phyloP scores from a whole-genome alignment of 2,797 vertebrate species.

The Crocodylus rhombifer region DNA sequence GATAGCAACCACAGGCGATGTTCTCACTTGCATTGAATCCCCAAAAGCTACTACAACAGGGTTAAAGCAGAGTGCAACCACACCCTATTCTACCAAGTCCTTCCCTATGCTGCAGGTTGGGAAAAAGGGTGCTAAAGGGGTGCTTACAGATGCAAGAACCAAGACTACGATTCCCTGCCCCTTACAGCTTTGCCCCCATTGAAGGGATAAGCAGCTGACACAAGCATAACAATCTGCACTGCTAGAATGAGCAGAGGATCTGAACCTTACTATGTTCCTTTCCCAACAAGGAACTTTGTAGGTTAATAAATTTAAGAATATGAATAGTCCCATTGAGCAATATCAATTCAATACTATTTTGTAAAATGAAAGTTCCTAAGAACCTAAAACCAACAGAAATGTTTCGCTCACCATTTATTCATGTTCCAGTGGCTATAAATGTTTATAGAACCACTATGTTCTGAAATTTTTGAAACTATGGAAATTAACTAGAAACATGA shows the following conservation, averaged over 20 bases:
- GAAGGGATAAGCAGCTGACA: not conserved
- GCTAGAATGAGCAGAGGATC: not conserved
- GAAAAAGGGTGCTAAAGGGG: not conserved
- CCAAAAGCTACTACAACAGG: not conserved
- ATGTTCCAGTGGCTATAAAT: not conserved
- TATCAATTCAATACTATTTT: not conserved
- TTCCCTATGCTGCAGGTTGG: not conserved
- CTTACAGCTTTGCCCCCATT: not conserved
- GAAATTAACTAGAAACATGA: not conserved
- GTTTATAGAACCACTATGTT: not conserved
- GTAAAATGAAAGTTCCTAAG: not conserved
- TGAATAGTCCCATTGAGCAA: not conserved
- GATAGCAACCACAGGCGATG: not conserved
- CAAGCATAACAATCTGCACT: not conserved
- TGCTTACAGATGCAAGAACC: not conserved
- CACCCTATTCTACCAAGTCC: not conserved
- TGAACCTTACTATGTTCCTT: not conserved
- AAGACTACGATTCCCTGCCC: not conserved
- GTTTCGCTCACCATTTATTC: not conserved
- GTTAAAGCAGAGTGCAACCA: not conserved
- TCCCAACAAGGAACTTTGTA: not conserved
- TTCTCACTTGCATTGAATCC: not conserved
- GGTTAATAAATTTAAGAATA: not conserved
- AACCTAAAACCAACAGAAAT: not conserved
- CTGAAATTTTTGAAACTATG: not conserved